phyloP scores from a whole-genome alignment of 2,888 invertebrate species.

The Cyaniris semiargus region DNA sequence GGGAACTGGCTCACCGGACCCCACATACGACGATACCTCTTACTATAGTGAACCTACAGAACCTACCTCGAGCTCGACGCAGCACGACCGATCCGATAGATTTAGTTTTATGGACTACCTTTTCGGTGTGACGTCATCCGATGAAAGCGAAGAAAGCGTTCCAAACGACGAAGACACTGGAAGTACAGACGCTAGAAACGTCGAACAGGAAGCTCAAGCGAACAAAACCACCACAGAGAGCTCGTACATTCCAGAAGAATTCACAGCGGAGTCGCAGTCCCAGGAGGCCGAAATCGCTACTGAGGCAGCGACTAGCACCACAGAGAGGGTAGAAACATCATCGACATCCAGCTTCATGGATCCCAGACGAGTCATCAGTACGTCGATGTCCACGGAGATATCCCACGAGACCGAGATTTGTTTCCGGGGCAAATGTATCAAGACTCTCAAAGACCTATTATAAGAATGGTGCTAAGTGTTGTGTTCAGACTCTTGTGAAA shows the following conservation, averaged over 20 bases:
- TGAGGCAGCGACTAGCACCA: constrained; percentile 40
- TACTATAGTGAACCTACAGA: constrained; percentile 59
- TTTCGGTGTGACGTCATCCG: constrained; percentile 63
- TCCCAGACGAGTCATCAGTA: constrained; percentile 81
- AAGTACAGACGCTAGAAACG: constrained; percentile 34
- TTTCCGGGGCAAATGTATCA: constrained; percentile 91
- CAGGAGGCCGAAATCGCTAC: constrained; percentile 44
- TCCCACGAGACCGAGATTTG: constrained; percentile 94
- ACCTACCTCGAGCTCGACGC: constrained; percentile 49
- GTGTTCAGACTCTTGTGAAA: constrained; percentile 60
- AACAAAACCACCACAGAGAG: constrained; percentile 62
- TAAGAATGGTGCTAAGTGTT: constrained; percentile 61
- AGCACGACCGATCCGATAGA: constrained; percentile 57
- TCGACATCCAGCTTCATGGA: constrained; percentile 72
- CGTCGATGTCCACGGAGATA: constrained; percentile 89
- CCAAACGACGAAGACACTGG: constrained; percentile 38
- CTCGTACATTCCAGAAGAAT: constrained; percentile 69
- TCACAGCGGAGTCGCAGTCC: constrained; percentile 53
- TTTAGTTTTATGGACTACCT: constrained; percentile 71
- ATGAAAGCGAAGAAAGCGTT: constrained; percentile 44
- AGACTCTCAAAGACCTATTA: constrained; percentile 76
- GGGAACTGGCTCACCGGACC: constrained; percentile 65
- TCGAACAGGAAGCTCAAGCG: constrained; percentile 48
- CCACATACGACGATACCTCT: constrained; percentile 58
- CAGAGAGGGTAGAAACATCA: constrained; percentile 53